Evolutionary conservation across 2,797 vertebrate species (phyloP).

Genomic region (Chiloscyllium punctatum): DNA sequence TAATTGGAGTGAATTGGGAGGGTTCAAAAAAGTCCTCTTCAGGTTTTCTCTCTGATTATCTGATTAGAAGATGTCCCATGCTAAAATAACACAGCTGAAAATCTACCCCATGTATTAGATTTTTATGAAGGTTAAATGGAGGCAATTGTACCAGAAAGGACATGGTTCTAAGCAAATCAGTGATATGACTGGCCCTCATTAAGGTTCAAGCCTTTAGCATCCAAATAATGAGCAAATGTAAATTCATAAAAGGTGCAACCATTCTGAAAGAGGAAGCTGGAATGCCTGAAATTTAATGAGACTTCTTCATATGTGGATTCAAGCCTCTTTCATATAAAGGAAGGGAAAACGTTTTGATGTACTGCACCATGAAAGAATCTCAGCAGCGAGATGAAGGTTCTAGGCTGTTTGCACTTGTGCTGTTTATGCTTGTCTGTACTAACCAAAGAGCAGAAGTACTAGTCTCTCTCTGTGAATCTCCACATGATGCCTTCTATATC

Average conservation of each 20-base stretch:
- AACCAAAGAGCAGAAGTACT: not conserved
- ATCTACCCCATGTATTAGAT: not conserved
- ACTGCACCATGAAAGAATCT: not conserved
- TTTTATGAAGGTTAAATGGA: not conserved
- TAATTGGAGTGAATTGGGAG: not conserved
- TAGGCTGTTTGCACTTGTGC: not conserved
- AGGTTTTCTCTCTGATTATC: not conserved
- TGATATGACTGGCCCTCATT: not conserved
- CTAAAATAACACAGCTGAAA: not conserved
- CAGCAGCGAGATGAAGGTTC: not conserved
- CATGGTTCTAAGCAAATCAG: not conserved
- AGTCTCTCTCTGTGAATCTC: not conserved
- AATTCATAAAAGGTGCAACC: not conserved
- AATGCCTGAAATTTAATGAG: constrained; percentile 9
- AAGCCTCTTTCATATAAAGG: not conserved
- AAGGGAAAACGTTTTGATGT: not conserved
- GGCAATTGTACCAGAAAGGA: not conserved
- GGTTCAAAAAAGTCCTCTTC: not conserved
- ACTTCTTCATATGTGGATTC: not conserved
- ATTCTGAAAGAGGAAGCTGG: not conserved
- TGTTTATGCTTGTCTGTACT: not conserved
- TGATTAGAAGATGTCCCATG: not conserved
- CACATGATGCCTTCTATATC: not conserved
- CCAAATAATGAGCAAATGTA: not conserved
- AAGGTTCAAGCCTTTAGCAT: not conserved